These are phyloP conservation scores for Hydractinia symbiolongicarpus DNA, from an alignment of 30 jellyfish, hydroid and myxozoan genomes.

Conservation along the genomic window DNA sequence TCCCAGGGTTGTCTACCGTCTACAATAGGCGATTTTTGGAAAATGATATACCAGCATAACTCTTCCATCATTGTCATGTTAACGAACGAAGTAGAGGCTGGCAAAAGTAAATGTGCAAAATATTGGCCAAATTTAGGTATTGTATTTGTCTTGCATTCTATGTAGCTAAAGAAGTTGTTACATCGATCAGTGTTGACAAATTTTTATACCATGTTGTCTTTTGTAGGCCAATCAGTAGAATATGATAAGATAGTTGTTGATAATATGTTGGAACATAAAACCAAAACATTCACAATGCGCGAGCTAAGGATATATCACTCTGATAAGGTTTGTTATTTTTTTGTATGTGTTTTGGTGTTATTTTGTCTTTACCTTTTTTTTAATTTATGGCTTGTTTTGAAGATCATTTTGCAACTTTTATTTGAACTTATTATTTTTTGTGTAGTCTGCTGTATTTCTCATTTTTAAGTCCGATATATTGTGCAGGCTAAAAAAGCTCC, in stretches of 20 bases:
- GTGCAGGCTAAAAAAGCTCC: conserved; percentile 74
- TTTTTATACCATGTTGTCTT: too few relatives aligned
- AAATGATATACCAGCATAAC: conserved; percentile 62
- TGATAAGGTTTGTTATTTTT: conserved; percentile 31
- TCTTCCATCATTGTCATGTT: conserved; percentile 68
- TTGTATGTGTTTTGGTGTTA: background rate
- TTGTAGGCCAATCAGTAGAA: conserved; percentile 62
- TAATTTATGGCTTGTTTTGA: too few relatives aligned
- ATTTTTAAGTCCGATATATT: background rate
- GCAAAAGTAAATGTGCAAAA: conserved; percentile 85
- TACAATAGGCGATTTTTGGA: conserved; percentile 75
- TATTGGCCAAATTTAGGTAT: conserved; percentile 87
- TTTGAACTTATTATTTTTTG: too few relatives aligned
- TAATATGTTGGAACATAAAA: conserved; percentile 66
- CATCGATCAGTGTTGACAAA: too few relatives aligned
- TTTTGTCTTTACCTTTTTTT: background rate
- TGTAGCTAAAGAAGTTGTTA: background rate
- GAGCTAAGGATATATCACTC: conserved; percentile 62
- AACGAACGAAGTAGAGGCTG: conserved; percentile 76
- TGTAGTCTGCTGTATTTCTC: background rate
- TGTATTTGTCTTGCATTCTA: background rate
- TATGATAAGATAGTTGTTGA: conserved; percentile 66
- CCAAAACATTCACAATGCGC: conserved; percentile 43
- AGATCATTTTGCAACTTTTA: too few relatives aligned
- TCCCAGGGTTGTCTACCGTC: conserved; percentile 90